phyloP scores from a whole-genome alignment of 2,113 vertebrate genomes.

The Hypocryptadius cinnamomeus region DNA sequence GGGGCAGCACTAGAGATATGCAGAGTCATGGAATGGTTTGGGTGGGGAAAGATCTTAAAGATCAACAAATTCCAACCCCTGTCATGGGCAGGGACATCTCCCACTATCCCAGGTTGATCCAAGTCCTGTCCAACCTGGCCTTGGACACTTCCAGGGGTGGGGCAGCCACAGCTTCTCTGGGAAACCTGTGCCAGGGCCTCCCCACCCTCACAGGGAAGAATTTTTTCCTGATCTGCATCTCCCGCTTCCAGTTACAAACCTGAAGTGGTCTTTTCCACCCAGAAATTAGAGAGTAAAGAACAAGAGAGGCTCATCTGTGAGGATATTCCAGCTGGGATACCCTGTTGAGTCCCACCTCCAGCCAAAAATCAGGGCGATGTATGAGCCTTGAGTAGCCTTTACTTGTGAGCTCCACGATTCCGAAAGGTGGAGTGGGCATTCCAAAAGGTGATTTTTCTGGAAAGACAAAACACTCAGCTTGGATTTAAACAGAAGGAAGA shows the following conservation, averaged over 20 bases:
- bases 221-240: not conserved
- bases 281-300: not conserved
- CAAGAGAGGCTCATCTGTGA: not conserved
- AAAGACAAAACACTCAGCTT: not conserved
- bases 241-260: not conserved
- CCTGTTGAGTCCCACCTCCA: not conserved
- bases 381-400: not conserved
- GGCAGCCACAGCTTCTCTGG: not conserved
- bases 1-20: not conserved
- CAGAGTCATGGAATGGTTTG: not conserved
- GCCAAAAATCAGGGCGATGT: not conserved
- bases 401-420: accelerated
- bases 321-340: not conserved
- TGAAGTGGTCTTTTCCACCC: not conserved
- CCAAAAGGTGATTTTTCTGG: not conserved
- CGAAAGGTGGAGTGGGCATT: not conserved
- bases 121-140: accelerated
- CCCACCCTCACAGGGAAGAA: not conserved
- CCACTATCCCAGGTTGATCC: not conserved
- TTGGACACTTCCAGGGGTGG: not conserved
- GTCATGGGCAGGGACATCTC: accelerated
- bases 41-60: not conserved
- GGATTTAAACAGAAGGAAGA: not conserved
- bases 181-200: not conserved
- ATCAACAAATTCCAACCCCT: not conserved